phyloP scores from a whole-genome alignment of 2,888 invertebrate genomes.

The Drosophila cyrtoloma region DNA sequence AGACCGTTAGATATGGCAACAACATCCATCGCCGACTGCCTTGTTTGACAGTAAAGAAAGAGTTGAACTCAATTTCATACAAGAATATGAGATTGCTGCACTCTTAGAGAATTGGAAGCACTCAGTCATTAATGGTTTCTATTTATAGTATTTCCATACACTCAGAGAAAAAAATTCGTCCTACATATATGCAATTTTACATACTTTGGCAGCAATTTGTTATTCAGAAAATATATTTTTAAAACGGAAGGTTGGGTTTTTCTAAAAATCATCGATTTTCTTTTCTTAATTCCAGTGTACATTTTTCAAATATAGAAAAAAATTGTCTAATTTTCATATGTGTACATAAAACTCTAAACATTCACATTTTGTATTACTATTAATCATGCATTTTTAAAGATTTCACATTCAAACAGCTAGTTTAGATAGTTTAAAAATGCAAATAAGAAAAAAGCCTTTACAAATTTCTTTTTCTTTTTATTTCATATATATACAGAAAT shows the following conservation, averaged over 20 bases:
- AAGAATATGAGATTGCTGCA: constrained; percentile 12
- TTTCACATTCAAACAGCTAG: background rate
- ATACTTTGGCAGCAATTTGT: background rate
- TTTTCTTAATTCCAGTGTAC: background rate
- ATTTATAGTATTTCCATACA: background rate
- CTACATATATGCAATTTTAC: background rate
- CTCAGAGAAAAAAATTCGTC: background rate
- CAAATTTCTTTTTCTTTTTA: background rate
- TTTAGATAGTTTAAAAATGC: background rate
- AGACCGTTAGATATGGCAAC: constrained; percentile 11
- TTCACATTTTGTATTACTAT: background rate
- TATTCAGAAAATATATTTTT: background rate
- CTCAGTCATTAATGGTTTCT: background rate
- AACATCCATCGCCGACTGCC: constrained; percentile 1
- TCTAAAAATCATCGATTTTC: background rate
- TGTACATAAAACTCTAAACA: background rate
- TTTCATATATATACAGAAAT: background rate
- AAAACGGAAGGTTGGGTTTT: background rate
- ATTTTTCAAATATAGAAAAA: background rate
- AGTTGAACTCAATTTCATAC: constrained; percentile 35
- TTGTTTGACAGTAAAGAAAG: constrained; percentile 18
- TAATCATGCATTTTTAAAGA: background rate
- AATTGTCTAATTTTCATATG: background rate
- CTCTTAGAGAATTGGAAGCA: background rate
- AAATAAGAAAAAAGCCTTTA: too few relatives aligned